Conservation (phyloP, 1,140 invertebrate species). For the Drosophila willistoni region DNA sequence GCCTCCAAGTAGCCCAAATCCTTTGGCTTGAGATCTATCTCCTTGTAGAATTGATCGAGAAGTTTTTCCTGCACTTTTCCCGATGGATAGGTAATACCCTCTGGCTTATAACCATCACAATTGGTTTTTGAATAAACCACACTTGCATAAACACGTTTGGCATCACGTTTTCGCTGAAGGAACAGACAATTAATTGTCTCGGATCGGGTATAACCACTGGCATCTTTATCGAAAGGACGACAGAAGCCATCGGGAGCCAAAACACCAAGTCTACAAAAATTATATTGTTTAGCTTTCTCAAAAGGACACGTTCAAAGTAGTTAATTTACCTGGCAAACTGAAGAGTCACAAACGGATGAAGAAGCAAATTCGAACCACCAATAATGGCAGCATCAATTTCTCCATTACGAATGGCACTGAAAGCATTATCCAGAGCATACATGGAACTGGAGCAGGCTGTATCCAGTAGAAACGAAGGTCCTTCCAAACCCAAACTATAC, state of each 20-base stretch:
- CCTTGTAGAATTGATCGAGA: slow-evolving; percentile 93
- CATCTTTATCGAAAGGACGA: slow-evolving; percentile 94
- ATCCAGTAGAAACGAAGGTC: slow-evolving; percentile 93
- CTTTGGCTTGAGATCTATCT: slow-evolving; percentile 89
- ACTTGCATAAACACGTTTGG: slow-evolving; percentile 90
- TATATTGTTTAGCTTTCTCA: background rate
- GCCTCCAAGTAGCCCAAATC: slow-evolving; percentile 93
- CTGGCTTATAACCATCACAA: slow-evolving; percentile 94
- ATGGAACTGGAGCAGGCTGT: slow-evolving; percentile 96
- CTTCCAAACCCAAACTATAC: slow-evolving; percentile 88
- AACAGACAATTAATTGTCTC: slow-evolving; percentile 91
- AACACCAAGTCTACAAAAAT: slow-evolving; percentile 88
- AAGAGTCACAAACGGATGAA: slow-evolving; percentile 93
- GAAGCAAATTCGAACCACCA: slow-evolving; percentile 91
- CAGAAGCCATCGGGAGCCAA: slow-evolving; percentile 93
- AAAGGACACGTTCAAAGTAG: background rate
- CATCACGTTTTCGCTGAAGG: slow-evolving; percentile 91
- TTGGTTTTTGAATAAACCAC: slow-evolving; percentile 86
- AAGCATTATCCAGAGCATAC: slow-evolving; percentile 92
- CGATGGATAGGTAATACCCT: slow-evolving; percentile 96
- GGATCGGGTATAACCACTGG: slow-evolving; percentile 90
- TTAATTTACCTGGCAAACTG: slow-evolving; percentile 88
- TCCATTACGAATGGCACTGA: slow-evolving; percentile 89
- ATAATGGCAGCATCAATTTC: slow-evolving; percentile 94
- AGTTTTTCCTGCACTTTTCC: slow-evolving; percentile 91